Base-by-base conservation (phyloP, 2,888 invertebrate genomes). In the Serripes groenlandicus region DNA sequence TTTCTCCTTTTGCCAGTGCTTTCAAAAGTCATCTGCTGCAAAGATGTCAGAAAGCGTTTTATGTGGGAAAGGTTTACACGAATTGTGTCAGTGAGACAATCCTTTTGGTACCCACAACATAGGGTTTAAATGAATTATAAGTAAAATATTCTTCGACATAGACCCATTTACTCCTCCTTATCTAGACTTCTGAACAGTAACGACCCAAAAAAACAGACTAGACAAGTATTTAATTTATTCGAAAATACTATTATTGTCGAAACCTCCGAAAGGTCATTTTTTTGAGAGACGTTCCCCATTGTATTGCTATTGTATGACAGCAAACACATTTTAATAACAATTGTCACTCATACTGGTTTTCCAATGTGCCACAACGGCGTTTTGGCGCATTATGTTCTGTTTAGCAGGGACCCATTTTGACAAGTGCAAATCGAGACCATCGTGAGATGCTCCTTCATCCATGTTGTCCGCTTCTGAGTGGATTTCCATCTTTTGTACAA, bases 401-500 rank as follows among this genome's bases (percentile, higher is more conserved):
- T 66, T 76, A 5, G 86, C 77, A 4, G 87, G 84, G 9, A 64
- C 37, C 85, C 83, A 86, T 58, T 75, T 83, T 0, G 82, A 37
- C 23, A 68, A 26, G 37, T 35, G 30, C 3, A 30, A 3, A 4
- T 56, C 49, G 0, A 64, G 58, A n/a, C 56, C 42, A 42, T 79
- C 83, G 32, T 77, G 73, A 0, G 81, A 72, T 18, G 70, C 42
- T 0, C 93, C 98, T 94, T 98, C 98, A 89, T 98, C 98, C 0
- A 97, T 96, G 89, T 97, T 97, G 88, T 98, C 98, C 0, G 97
- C 97, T 94, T 98, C 98, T 0, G 97, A 97, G 94, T 97, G 97
- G 54, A 98, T 98, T 95, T 98, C 98, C 98, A 98, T 98, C 96
- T 98, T 98, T 96, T 97, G 95, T 15, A 95, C 93, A 42, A 95